phyloP scores from a whole-genome alignment of 2,888 invertebrate genomes.

The Melikaiella ostensackeni region DNA sequence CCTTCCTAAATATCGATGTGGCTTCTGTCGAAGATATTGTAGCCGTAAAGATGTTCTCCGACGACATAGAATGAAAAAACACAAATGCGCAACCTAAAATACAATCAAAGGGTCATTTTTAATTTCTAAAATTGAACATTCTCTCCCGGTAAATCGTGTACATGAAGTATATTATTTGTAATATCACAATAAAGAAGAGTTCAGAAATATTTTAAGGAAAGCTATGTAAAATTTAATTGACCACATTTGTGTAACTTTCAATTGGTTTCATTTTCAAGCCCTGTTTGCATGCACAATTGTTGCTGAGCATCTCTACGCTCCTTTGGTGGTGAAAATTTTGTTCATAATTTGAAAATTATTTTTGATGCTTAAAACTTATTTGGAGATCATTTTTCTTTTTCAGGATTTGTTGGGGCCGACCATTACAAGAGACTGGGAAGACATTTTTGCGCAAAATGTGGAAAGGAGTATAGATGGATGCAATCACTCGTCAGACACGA shows the following conservation, averaged over 20 bases:
- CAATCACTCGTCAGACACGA: conserved; percentile 85
- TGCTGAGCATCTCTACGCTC: too few relatives aligned
- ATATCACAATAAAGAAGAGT: background rate
- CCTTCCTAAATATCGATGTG: background rate
- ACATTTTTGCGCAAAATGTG: conserved; percentile 80
- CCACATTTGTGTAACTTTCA: too few relatives aligned
- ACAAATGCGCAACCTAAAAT: background rate
- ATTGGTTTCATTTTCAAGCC: too few relatives aligned
- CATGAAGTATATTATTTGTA: background rate
- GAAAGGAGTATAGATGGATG: conserved; percentile 86
- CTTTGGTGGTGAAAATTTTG: background rate
- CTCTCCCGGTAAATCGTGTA: background rate
- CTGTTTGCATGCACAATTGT: too few relatives aligned
- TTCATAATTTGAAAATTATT: background rate
- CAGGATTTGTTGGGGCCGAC: conserved; percentile 52
- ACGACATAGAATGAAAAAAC: background rate
- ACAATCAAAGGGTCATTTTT: background rate
- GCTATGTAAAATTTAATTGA: background rate
- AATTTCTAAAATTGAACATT: background rate
- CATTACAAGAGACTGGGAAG: conserved; percentile 72
- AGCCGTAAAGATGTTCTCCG: background rate
- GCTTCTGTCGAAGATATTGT: background rate
- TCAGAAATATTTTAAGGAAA: too few relatives aligned
- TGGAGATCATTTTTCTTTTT: conserved; percentile 39
- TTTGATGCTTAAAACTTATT: background rate